Percentiles rank a stretch among this genome's conserved stretches.
These are phyloP conservation scores for Pheosia gnoma DNA, from an alignment of 2,888 invertebrate species.

Conservation along the genomic window DNA sequence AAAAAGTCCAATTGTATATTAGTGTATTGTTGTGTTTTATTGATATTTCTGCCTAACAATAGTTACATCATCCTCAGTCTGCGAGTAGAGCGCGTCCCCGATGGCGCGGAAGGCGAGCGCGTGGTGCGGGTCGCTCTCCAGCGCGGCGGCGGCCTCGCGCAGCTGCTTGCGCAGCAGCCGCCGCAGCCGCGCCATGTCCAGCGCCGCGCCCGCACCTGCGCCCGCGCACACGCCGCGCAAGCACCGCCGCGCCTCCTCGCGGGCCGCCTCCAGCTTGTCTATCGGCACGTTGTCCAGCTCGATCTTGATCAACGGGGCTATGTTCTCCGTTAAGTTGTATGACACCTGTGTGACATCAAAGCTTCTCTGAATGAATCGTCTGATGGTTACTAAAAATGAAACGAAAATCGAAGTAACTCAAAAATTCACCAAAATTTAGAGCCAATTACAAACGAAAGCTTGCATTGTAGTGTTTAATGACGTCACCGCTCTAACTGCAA, in stretches of 20 bases:
- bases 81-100: constrained; percentile 93
- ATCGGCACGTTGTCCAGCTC: constrained; percentile 90
- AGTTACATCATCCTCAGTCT: constrained; percentile 88
- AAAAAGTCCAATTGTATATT: too few relatives aligned
- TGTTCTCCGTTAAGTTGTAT: constrained; percentile 89
- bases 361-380: too few relatives aligned
- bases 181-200: constrained; percentile 90
- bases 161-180: constrained; percentile 89
- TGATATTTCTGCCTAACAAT: too few relatives aligned
- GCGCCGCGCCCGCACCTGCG: constrained; percentile 55
- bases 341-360: constrained; percentile 78
- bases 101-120: constrained; percentile 90
- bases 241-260: constrained; percentile 77
- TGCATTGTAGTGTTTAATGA: too few relatives aligned
- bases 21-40: too few relatives aligned
- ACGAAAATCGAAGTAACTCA: too few relatives aligned
- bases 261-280: constrained; percentile 86
- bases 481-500: too few relatives aligned
- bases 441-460: too few relatives aligned
- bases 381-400: too few relatives aligned
- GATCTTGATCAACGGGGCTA: constrained; percentile 87
- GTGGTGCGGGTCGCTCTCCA: constrained; percentile 91
- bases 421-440: too few relatives aligned
- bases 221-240: constrained; percentile 55
- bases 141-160: constrained; percentile 86